Evolutionary conservation across 2,113 vertebrate genomes (phyloP).

Genomic region (Sterrhoptilus dennistouni): DNA sequence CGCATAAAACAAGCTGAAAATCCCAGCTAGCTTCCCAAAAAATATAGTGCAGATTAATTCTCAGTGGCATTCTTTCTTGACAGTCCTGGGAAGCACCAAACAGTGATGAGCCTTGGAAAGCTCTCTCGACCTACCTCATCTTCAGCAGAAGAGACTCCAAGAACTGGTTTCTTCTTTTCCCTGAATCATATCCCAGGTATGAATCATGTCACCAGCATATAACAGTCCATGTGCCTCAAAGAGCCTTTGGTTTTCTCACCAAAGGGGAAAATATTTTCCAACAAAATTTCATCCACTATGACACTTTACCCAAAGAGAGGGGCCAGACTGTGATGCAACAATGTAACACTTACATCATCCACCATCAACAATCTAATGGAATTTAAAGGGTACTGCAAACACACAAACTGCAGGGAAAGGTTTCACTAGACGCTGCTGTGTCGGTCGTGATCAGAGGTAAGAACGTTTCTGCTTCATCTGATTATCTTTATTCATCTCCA

Average conservation of each 20-base stretch:
- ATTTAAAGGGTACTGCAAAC: fast-evolving
- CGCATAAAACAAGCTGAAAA: neutral
- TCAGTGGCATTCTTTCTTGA: neutral
- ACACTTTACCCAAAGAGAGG: fast-evolving
- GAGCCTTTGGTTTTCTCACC: neutral
- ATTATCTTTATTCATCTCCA: neutral
- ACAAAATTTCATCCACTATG: neutral
- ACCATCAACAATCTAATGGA: neutral
- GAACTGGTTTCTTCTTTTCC: neutral
- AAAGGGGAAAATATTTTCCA: neutral
- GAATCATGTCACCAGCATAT: neutral
- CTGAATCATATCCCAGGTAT: neutral
- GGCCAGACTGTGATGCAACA: neutral
- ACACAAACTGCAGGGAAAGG: neutral
- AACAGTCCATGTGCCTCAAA: neutral
- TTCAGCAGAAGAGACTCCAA: neutral
- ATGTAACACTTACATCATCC: neutral
- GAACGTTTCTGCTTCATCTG: neutral
- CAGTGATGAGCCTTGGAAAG: neutral
- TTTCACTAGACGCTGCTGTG: fast-evolving
- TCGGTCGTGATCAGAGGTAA: neutral
- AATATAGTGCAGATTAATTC: neutral
- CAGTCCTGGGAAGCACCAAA: neutral
- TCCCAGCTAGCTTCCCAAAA: neutral
- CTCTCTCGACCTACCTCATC: neutral